A percentile compares a stretch with the other conserved stretches of the same genome.
Evolutionary conservation across 2,888 invertebrate genomes (phyloP).

Genomic region (Habrosyne pyritoides): DNA sequence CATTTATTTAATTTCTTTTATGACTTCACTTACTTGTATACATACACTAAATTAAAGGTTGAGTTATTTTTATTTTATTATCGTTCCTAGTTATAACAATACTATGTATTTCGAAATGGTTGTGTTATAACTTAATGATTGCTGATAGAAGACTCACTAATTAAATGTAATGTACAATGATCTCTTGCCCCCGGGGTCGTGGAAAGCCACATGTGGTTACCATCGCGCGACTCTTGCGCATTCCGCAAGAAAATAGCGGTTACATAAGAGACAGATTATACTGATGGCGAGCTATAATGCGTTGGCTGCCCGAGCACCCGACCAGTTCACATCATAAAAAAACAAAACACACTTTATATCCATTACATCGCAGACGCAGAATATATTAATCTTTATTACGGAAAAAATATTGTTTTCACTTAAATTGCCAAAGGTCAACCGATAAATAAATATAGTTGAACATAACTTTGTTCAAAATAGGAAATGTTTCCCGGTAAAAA

Average conservation of each 20-base stretch:
- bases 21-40: background rate
- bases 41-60: conserved; percentile 12
- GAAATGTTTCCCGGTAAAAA: conserved; percentile 4
- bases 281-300: conserved; percentile 12
- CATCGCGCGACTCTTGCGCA: conserved; percentile 28
- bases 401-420: background rate
- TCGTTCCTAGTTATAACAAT: too few species aligned
- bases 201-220: conserved; percentile 49
- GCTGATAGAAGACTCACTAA: background rate
- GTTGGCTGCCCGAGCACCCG: conserved; percentile 7
- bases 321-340: background rate
- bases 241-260: conserved; percentile 44
- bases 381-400: background rate
- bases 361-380: too few species aligned
- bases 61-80: too few species aligned
- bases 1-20: background rate
- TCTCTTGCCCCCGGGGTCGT: conserved; percentile 45
- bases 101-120: too few species aligned
- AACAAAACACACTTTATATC: background rate
- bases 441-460: background rate
- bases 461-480: conserved; percentile 1
- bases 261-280: conserved; percentile 34
- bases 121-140: too few species aligned
- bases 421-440: conserved; percentile 8
- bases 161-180: background rate